phyloP scores from a whole-genome alignment of 1,140 invertebrate species.

The Bombus consobrinus region DNA sequence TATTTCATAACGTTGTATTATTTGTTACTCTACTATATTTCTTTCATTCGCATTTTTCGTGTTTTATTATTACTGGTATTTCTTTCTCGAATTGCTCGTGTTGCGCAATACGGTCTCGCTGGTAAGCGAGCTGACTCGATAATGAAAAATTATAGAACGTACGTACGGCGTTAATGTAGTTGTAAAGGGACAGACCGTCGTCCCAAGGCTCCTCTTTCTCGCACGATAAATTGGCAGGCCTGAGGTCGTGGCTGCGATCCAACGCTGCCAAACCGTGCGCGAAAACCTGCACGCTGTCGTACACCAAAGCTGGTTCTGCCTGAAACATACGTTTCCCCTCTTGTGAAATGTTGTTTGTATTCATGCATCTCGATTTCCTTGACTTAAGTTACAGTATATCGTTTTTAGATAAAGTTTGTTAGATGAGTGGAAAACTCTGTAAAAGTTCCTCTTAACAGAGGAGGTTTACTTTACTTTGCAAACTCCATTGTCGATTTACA shows the following conservation, averaged over 20 bases:
- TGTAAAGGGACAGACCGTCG: conserved; percentile 93
- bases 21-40: background rate
- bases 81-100: background rate
- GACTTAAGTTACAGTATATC: background rate
- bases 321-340: conserved; percentile 82
- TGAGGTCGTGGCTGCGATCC: conserved; percentile 87
- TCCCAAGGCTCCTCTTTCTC: conserved; percentile 92
- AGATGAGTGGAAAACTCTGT: background rate
- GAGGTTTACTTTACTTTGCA: background rate
- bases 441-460: background rate
- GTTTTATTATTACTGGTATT: background rate
- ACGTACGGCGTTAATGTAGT: conserved; percentile 95
- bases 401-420: background rate
- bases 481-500: background rate
- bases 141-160: conserved; percentile 57
- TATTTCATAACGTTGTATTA: background rate
- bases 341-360: conserved; percentile 20
- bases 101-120: background rate
- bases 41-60: background rate
- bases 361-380: background rate
- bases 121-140: background rate
- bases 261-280: conserved; percentile 90
- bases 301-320: conserved; percentile 94
- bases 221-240: conserved; percentile 91
- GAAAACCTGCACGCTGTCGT: conserved; percentile 95